These are phyloP conservation scores for Acrobasis suavella DNA, from an alignment of 2,888 invertebrate species.

Conservation along the genomic window DNA sequence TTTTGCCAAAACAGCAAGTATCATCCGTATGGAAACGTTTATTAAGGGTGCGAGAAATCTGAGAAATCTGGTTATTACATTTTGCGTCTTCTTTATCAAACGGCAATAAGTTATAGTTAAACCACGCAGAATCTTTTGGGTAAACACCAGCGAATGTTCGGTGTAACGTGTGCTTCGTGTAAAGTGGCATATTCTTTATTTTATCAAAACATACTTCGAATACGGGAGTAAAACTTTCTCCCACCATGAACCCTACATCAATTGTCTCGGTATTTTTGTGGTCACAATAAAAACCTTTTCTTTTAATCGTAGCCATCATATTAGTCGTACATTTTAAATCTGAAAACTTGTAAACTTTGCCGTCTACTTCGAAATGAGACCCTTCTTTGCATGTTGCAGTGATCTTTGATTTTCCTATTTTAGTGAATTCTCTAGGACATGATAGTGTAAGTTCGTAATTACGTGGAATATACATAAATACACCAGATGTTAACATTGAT, in stretches of 20 bases:
- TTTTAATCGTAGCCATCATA: constrained; percentile 31
- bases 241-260: constrained; percentile 41
- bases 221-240: constrained; percentile 34
- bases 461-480: constrained; percentile 41
- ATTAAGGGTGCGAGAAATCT: constrained; percentile 33
- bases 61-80: constrained; percentile 39
- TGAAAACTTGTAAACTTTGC: constrained; percentile 36
- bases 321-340: constrained; percentile 48
- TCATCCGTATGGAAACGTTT: constrained; percentile 36
- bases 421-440: constrained; percentile 44
- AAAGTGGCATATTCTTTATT: constrained; percentile 42
- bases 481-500: constrained; percentile 33
- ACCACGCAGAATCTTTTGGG: constrained; percentile 35
- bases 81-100: constrained; percentile 43
- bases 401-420: constrained; percentile 31
- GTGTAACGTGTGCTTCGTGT: constrained; percentile 38
- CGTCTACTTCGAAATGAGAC: constrained; percentile 37
- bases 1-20: constrained; percentile 50
- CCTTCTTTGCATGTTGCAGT: constrained; percentile 42
- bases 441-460: constrained; percentile 35
- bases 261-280: constrained; percentile 39
- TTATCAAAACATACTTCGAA: constrained; percentile 53
- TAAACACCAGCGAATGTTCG: constrained; percentile 33
- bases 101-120: constrained; percentile 32
- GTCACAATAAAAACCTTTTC: constrained; percentile 37